Base-by-base conservation (phyloP, 2,797 vertebrate species). In the Pseudochirops corinnae region DNA sequence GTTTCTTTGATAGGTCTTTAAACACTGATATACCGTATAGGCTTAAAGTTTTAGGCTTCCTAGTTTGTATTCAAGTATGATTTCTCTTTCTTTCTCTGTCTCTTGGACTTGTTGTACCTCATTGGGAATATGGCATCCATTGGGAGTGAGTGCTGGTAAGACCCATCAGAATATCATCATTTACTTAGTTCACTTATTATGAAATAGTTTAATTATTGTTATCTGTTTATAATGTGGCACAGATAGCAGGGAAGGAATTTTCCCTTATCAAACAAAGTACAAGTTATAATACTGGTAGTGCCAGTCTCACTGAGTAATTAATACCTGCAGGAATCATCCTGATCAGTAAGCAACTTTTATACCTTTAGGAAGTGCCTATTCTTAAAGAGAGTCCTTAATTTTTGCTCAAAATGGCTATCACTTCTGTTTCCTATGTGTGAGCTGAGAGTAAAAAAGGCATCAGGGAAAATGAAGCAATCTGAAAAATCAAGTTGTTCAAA, bases 1-100 rank as follows among this genome's bases (percentile, higher is more conserved):
- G 95, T 97, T 98, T 98, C 97, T 98, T 98, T 98, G 96, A 96
- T 98, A 95, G 93, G 92, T 92, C 93, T 97, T 96, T 97, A 98
- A 98, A 98, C 97, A 96, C 95, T 96, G 95, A 98, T 98, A 94
- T 98, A 93, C 74, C 93, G n/a, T 24, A 10, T 55, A 62, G 90
- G 87, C 28, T 96, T 97, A 97, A 29, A 95, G 94, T 97, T 98
- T 98, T 74, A 92, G 97, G 92, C 92, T 90, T 95, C 97, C 91
- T 74, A 28, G 55, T 93, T 97, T 93, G 93, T 90, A 93, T 31
- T 11, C 0, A 60, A 92, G 52, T 46, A 87, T 62, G 4, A 95
- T 94, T 87, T 87, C 74, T 46, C 3, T 87, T 87, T 87, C 18
- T 9, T 82, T 82, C n/a, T 12, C 90, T 93, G 95, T 97, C 92